A percentile compares a stretch with the other conserved stretches of the same genome.
phyloP scores from a whole-genome alignment of 2,113 vertebrate species.

The Hassar affinis region DNA sequence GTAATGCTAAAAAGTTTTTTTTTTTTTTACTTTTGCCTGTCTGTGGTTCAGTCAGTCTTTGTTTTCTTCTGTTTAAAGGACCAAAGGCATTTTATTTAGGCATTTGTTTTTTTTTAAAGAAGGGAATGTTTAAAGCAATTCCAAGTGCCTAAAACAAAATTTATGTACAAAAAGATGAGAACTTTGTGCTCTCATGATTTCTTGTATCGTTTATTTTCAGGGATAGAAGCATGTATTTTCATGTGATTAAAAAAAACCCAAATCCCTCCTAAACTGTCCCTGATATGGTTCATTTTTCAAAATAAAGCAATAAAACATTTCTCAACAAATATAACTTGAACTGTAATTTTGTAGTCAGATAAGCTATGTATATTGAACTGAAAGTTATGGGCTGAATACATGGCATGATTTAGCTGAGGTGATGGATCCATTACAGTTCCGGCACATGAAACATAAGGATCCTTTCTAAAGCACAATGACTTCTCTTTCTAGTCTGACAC shows the following conservation, averaged over 20 bases:
- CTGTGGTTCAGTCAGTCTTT: slow-evolving; percentile 60
- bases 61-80: slow-evolving; percentile 63
- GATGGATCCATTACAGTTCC: slow-evolving; percentile 70
- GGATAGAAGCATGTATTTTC: slow-evolving; percentile 69
- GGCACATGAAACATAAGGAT: slow-evolving; percentile 72
- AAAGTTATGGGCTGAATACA: slow-evolving; percentile 55
- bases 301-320: neutral
- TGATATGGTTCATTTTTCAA: slow-evolving; percentile 36
- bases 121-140: slow-evolving; percentile 68
- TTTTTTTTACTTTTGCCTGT: slow-evolving; percentile 59
- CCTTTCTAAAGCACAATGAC: slow-evolving; percentile 73
- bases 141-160: slow-evolving; percentile 75
- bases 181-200: slow-evolving; percentile 60
- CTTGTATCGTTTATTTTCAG: slow-evolving; percentile 67
- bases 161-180: slow-evolving; percentile 65
- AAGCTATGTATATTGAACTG: neutral
- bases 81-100: slow-evolving; percentile 71
- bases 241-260: slow-evolving; percentile 69
- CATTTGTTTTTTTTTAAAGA: slow-evolving; percentile 56
- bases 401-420: slow-evolving; percentile 60
- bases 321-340: neutral
- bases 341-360: neutral
- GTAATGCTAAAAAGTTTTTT: slow-evolving; percentile 55
- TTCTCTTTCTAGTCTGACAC: slow-evolving; percentile 69
- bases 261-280: slow-evolving; percentile 52